phyloP scores from a whole-genome alignment of 2,797 vertebrate genomes.

The Pseudomugil tenellus region DNA sequence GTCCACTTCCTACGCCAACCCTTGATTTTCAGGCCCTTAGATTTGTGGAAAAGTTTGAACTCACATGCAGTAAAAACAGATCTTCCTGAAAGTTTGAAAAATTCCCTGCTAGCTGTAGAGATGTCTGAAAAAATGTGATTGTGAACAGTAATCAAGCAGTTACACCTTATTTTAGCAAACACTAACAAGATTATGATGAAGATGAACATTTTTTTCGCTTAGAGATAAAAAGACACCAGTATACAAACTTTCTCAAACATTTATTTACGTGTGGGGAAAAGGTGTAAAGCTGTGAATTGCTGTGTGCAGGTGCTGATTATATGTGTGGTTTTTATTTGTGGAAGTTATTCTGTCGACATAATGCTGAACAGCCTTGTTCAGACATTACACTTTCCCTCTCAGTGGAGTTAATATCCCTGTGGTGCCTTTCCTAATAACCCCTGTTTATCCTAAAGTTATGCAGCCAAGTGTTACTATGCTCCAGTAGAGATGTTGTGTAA shows the following conservation, averaged over 20 bases:
- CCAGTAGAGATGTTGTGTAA: slow-evolving; percentile 22
- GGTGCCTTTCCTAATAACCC: slow-evolving; percentile 70
- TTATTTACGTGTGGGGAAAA: slow-evolving; percentile 13
- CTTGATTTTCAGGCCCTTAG: slow-evolving; percentile 50
- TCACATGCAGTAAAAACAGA: slow-evolving; percentile 29
- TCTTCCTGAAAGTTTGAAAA: slow-evolving; percentile 34
- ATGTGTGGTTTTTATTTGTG: slow-evolving; percentile 69
- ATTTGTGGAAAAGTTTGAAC: slow-evolving; percentile 45
- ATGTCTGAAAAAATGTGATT: background rate
- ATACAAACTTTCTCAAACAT: background rate
- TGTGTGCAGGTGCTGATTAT: slow-evolving; percentile 51
- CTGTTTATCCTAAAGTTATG: slow-evolving; percentile 72
- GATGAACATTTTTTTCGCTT: background rate
- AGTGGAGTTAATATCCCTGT: slow-evolving; percentile 72
- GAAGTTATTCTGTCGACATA: slow-evolving; percentile 60
- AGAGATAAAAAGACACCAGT: slow-evolving; percentile 11
- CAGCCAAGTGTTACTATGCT: slow-evolving; percentile 21
- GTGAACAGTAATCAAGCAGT: background rate
- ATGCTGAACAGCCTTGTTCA: slow-evolving; percentile 60
- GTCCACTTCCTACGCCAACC: slow-evolving; percentile 65
- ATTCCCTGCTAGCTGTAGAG: background rate
- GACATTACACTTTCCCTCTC: slow-evolving; percentile 68
- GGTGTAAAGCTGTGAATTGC: slow-evolving; percentile 23
- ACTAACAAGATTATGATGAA: background rate
- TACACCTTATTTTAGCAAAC: background rate